Conservation (phyloP, 37 sponge, comb jelly and placozoan genomes). For the Tethya wilhelma region DNA sequence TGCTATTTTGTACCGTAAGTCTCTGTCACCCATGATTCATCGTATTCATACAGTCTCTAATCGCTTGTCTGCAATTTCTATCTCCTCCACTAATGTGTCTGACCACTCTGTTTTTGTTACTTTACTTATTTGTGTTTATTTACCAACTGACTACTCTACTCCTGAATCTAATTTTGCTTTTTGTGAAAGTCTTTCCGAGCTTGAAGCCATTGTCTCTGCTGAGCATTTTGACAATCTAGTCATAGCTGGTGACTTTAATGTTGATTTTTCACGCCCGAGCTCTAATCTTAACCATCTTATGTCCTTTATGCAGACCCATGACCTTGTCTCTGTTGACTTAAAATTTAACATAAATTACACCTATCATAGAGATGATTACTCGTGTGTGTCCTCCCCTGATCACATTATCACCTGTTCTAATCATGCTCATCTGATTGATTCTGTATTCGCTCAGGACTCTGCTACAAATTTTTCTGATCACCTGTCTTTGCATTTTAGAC, state of each 20-base stretch:
- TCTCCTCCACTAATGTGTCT: neutral
- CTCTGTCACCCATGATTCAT: neutral
- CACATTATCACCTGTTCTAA: no score
- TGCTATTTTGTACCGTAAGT: neutral
- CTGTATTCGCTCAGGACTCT: no score
- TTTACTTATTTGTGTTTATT: no score
- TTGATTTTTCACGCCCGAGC: neutral
- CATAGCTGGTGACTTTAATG: no score
- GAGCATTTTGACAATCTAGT: no score
- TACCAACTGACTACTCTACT: no score
- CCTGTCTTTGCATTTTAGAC: no score
- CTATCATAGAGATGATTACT: neutral
- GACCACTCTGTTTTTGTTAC: neutral
- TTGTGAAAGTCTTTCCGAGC: neutral
- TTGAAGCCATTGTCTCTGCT: no score
- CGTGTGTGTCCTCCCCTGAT: no score
- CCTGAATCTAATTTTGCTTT: neutral
- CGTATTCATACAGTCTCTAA: neutral
- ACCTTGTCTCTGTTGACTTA: neutral
- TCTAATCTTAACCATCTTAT: neutral
- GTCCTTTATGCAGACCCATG: neutral
- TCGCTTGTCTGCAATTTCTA: neutral
- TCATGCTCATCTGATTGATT: no score
- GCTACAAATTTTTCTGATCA: no score
- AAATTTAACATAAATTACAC: neutral